Percentiles rank a stretch among this genome's conserved stretches.
phyloP scores from a whole-genome alignment of 2,888 invertebrate genomes.

The Scaptomyza flava region DNA sequence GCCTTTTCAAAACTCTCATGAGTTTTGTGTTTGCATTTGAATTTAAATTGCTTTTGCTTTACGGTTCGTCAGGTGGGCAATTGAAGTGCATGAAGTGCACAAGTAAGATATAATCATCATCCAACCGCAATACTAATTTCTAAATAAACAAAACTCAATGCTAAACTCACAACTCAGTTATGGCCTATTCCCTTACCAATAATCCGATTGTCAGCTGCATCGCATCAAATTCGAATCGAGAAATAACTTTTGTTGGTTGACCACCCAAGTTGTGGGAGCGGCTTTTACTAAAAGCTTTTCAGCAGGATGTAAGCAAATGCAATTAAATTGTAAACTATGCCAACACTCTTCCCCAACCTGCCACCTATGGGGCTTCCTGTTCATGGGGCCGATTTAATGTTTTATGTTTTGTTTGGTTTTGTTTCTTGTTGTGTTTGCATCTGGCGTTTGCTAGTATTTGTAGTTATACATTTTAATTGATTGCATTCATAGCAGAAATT shows the following conservation, averaged over 20 bases:
- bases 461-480: constrained; percentile 59
- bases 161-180: neutral
- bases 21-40: too few relatives aligned
- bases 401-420: constrained; percentile 1
- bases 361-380: constrained; percentile 8
- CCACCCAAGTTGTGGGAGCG: constrained; percentile 24
- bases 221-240: neutral
- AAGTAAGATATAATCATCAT: too few relatives aligned
- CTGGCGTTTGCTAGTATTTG: constrained; percentile 31
- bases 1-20: too few relatives aligned
- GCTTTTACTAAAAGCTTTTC: constrained; percentile 31
- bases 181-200: too few relatives aligned
- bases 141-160: constrained; percentile 14
- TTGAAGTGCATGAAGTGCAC: too few relatives aligned
- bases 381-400: constrained; percentile 1
- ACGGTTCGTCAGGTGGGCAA: too few relatives aligned
- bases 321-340: constrained; percentile 57
- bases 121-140: neutral
- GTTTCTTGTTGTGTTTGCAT: constrained; percentile 20
- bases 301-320: constrained; percentile 49
- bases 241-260: constrained; percentile 25
- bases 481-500: constrained; percentile 55
- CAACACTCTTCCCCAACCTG: neutral
- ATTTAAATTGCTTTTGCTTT: too few relatives aligned
- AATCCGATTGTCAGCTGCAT: too few relatives aligned